Evolutionary conservation across 2,113 vertebrate genomes (phyloP).

Genomic region (Zonotrichia leucophrys): DNA sequence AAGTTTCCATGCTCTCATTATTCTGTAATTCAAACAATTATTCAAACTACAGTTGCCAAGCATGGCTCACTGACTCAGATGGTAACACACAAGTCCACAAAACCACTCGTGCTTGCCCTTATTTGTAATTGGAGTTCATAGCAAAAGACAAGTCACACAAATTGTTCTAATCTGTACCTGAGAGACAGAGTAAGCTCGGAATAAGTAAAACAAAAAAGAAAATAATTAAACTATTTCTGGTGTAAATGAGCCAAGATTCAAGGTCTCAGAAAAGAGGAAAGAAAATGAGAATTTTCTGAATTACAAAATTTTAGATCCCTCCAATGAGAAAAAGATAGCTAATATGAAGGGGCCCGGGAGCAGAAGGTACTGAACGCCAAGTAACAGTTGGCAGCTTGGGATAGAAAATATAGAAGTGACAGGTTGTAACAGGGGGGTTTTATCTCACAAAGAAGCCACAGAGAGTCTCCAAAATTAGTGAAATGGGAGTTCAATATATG

Average conservation of each 20-base stretch:
- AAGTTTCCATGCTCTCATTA: neutral
- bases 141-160: neutral
- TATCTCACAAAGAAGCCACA: neutral
- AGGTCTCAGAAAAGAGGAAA: neutral
- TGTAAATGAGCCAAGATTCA: neutral
- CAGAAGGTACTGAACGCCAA: neutral
- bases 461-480: neutral
- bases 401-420: neutral
- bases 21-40: neutral
- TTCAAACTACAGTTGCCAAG: neutral
- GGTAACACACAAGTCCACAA: neutral
- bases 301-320: neutral
- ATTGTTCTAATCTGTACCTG: neutral
- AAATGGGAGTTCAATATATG: neutral
- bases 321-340: neutral
- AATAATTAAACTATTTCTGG: neutral
- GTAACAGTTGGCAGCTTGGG: neutral
- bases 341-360: neutral
- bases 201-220: neutral
- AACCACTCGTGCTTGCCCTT: neutral
- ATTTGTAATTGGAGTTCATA: neutral
- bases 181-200: neutral
- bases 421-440: neutral
- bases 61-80: neutral
- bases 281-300: neutral